Evolutionary conservation across 2,113 vertebrate genomes (phyloP).

Genomic region (Plecturocebus donacophilus): DNA sequence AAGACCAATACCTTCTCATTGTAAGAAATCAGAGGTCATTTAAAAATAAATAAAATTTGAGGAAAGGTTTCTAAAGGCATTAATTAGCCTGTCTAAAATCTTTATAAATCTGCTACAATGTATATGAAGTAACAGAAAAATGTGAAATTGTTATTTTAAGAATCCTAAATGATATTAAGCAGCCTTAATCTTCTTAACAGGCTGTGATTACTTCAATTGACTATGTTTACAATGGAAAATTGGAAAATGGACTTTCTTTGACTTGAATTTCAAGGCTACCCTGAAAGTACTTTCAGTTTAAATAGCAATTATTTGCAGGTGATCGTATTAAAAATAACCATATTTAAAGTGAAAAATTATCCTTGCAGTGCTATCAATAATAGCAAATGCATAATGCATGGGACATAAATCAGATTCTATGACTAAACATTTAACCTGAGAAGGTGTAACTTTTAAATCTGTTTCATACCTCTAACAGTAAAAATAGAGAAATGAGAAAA

Average conservation of each 20-base stretch:
- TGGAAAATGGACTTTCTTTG: slow-evolving; percentile 9
- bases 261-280: background rate
- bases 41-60: background rate
- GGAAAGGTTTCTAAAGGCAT: background rate
- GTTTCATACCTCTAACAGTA: background rate
- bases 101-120: slow-evolving; percentile 25
- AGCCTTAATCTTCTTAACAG: slow-evolving; percentile 41
- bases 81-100: slow-evolving; percentile 9
- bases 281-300: background rate
- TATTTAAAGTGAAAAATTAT: background rate
- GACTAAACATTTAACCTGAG: slow-evolving; percentile 22
- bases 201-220: background rate
- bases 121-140: slow-evolving; percentile 36
- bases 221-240: background rate
- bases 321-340: background rate
- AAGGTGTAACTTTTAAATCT: background rate
- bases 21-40: background rate
- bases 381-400: background rate
- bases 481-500: background rate
- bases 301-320: background rate
- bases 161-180: slow-evolving; percentile 21
- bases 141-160: slow-evolving; percentile 27
- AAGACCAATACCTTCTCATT: background rate
- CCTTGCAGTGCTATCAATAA: background rate
- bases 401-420: background rate